Evolutionary conservation across 2,113 vertebrate genomes (phyloP), one percentile per base, ranked within the genome.

Genomic region (Elgaria multicarinata): DNA sequence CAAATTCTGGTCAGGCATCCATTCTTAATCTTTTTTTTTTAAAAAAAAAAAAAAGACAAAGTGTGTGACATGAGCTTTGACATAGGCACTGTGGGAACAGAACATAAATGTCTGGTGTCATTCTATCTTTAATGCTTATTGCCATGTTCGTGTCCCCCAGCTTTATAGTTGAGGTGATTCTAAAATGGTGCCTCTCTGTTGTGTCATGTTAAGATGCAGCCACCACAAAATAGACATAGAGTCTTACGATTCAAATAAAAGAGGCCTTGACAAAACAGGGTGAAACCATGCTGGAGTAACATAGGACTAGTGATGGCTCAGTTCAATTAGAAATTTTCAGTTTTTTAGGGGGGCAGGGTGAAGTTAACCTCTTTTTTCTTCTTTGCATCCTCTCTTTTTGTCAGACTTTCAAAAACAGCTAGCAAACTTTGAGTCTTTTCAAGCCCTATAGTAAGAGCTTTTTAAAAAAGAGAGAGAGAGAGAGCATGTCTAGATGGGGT

Each of bases 1-100:
- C 18, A 79, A 82, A 55, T 90, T 83, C 42, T 14, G 2, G 0
- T 3, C 39, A 55, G 14, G 31, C 2, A 80, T 91, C 36, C 13
- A 89, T 77, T 4, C 72, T 53, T 53, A 3, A 16, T 89, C 26
- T 90, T 87, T 69, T 81, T n/a, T n/a, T n/a, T n/a, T n/a, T n/a
- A n/a, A n/a, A n/a, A n/a, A n/a, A 55, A 1, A 46, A 84, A 74
- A 33, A n/a, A 74, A 36, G 22, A 13, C 42, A 50, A 66, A 9
- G 26, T 74, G 53, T n/a, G 6, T 64, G 44, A 58, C 8, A 3
- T 44, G 39, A 77, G 36, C 55, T 64, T 77, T 77, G 58, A 39
- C 20, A 74, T 74, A 26, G 2, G 6, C 36, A 75, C 36, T 28
- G 28, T 66, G 10, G 28, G 20, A 16, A 31, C 72, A 74, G 46